phyloP scores from a whole-genome alignment of 1,140 invertebrate species.

The Stratiolaelaps scimitus region DNA sequence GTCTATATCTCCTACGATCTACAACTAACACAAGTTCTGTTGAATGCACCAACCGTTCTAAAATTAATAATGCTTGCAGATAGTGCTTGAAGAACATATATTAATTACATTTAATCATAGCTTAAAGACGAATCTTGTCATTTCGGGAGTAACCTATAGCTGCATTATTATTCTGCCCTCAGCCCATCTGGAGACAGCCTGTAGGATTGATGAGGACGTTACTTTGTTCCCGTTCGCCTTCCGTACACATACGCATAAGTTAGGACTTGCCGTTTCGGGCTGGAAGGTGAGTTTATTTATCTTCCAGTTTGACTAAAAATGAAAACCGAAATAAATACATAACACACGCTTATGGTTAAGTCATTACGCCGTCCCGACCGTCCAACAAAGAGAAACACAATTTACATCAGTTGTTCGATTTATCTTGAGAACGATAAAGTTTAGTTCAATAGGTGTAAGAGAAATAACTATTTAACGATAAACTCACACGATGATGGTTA shows the following conservation, averaged over 20 bases:
- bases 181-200: constrained; percentile 78
- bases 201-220: constrained; percentile 63
- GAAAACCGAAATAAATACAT: no score
- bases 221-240: constrained; percentile 86
- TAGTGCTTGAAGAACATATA: constrained; percentile 34
- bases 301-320: constrained; percentile 39
- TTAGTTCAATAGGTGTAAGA: no score
- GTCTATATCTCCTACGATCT: no score
- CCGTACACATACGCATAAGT: constrained; percentile 76
- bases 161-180: constrained; percentile 34
- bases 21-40: no score
- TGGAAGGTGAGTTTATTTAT: constrained; percentile 53
- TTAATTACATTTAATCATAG: constrained; percentile 29
- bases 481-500: no score
- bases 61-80: constrained; percentile 37
- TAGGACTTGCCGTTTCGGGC: constrained; percentile 74
- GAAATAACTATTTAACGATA: no score
- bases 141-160: constrained; percentile 23
- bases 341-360: no score
- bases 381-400: no score
- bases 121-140: not conserved
- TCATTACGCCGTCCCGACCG: no score
- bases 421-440: no score
- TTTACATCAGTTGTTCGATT: no score
- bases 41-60: constrained; percentile 38